Evolutionary conservation across 2,113 vertebrate genomes (phyloP).

Genomic region (Passer domesticus): DNA sequence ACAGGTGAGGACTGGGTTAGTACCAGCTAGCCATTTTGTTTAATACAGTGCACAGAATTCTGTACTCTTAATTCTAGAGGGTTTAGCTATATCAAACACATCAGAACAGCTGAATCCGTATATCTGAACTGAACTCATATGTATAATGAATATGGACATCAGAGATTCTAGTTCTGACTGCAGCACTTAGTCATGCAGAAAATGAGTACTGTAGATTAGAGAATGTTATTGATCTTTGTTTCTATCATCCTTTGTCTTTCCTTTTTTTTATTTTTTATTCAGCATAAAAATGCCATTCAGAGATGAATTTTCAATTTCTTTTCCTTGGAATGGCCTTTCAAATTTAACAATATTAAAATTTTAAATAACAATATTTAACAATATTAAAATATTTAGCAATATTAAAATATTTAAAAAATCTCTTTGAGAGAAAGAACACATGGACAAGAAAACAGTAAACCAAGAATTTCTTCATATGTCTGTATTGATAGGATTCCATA

Average conservation of each 20-base stretch:
- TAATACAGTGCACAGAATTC: not conserved
- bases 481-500: not conserved
- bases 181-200: not conserved
- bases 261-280: not conserved
- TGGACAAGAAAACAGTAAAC: not conserved
- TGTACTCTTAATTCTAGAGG: not conserved
- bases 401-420: not conserved
- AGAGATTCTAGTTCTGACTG: not conserved
- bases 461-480: conserved; percentile 4
- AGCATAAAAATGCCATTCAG: not conserved
- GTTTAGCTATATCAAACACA: not conserved
- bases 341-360: not conserved
- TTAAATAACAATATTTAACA: not conserved
- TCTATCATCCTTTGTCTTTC: not conserved
- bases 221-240: not conserved
- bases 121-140: not conserved
- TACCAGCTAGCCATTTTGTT: not conserved
- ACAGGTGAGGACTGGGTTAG: not conserved
- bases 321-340: not conserved
- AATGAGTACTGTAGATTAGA: not conserved
- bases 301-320: not conserved
- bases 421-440: not conserved
- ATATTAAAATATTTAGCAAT: not conserved
- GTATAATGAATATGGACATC: not conserved
- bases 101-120: not conserved